Base-by-base conservation (phyloP, 2,888 invertebrate genomes). In the Eupeodes luniger region DNA sequence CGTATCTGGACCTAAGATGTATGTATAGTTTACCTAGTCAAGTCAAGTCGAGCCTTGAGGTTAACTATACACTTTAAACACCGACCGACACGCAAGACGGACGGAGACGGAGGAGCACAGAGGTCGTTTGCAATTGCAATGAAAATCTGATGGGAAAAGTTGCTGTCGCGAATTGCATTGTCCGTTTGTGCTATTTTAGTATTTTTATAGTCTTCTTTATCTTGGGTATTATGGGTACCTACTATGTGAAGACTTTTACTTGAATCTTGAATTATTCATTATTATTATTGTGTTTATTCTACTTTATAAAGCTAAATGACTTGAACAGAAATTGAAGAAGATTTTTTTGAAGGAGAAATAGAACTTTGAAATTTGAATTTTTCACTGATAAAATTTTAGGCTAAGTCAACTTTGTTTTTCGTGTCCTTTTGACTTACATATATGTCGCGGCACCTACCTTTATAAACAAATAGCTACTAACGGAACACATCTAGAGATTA, bases 261-360 rank as follows among this genome's bases (percentile, higher is more conserved):
- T 49, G 40, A 78, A 44, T 69, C 67, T 76, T 84, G 76, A 77
- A 87, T 84, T 87, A 87, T 84, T 87, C 84, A 87, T 84, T 64
- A 64, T 80, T 64, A 64, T 66, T 14, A 66, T 47, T 80, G 51
- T 72, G 51, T 72, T 83, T 64, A 67, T 61, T 87, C 76, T 55
- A 80, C 75, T 76, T 66, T 27, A 19, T 3, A 76, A 19, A 75
- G 53, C 59, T 27, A 62, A 78, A 74, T 62, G 11, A 14, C 11
- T 7, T 44, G 34, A 64, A 16, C 0, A 61, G 16, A n/a, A 16
- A 16, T 61, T 40, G n/a, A 61, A 40, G n/a, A 10, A 40, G 4
- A n/a, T n/a, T 53, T 12, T 40, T 10, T 10, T 79, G 19, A 19
- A 19, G 19, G 27, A 27, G 27, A 27, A 27, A 27, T 27, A 27